Conservation (phyloP, 1,140 invertebrate genomes). For the Tetramorium parvispinum region DNA sequence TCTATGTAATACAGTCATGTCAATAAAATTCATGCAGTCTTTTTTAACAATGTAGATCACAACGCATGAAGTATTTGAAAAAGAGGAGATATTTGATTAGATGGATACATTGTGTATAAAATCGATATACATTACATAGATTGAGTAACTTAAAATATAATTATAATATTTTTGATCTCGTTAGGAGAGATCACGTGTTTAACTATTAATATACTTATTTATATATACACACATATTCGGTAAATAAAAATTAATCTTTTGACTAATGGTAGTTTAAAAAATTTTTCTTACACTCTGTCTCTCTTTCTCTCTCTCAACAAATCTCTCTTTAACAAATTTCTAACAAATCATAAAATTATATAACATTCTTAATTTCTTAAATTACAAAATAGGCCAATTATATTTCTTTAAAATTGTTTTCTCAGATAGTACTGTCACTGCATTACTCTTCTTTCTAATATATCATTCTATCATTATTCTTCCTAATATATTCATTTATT, state of each 20-base stretch:
- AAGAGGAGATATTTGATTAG: background rate
- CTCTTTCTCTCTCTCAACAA: background rate
- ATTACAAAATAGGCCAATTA: conserved; percentile 1
- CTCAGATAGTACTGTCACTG: background rate
- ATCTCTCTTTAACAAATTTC: background rate
- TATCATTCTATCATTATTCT: background rate
- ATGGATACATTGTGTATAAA: background rate
- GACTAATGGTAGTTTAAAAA: background rate
- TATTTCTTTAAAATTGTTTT: background rate
- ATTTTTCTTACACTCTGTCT: background rate
- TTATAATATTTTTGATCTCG: background rate
- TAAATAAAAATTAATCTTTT: conserved; percentile 1
- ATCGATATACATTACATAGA: conserved; percentile 4
- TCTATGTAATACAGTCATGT: background rate
- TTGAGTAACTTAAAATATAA: conserved; percentile 20
- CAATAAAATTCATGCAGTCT: conserved; percentile 9
- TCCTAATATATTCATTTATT: background rate
- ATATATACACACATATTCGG: background rate
- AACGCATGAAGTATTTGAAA: conserved; percentile 15
- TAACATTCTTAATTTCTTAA: background rate
- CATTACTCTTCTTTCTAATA: background rate
- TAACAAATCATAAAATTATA: conserved; percentile 26
- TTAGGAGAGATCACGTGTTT: background rate
- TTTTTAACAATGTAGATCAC: background rate
- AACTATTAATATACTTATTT: conserved; percentile 18